Conservation (phyloP, 1,140 invertebrate species). For the Cardiocondyla obscurior region DNA sequence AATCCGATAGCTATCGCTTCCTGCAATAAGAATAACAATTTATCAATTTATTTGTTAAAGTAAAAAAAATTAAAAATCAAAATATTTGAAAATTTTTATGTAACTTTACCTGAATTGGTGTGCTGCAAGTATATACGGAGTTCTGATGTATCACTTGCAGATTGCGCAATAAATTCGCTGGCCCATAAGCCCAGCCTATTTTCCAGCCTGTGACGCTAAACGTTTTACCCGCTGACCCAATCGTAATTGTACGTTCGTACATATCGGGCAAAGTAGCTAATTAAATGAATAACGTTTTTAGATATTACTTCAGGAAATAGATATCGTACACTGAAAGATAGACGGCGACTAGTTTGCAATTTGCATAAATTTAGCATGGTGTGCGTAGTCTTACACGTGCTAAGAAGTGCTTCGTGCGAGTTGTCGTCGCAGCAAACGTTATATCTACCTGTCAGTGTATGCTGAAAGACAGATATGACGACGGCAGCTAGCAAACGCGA, state of each 20-base stretch:
- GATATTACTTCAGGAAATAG: constrained; percentile 12
- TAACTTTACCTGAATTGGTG: constrained; percentile 88
- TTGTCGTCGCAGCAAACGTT: no score
- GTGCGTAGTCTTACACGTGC: no score
- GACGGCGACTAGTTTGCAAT: no score
- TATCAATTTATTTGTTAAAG: not conserved
- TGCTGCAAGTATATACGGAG: constrained; percentile 95
- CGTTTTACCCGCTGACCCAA: constrained; percentile 98
- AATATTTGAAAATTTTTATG: not conserved
- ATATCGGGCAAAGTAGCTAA: constrained; percentile 96
- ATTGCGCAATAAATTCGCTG: constrained; percentile 90
- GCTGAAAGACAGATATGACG: no score
- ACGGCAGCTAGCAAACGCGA: no score
- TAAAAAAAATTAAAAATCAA: not conserved
- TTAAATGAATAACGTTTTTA: constrained; percentile 54
- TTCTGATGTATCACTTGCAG: constrained; percentile 97
- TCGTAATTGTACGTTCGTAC: constrained; percentile 99
- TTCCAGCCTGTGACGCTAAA: constrained; percentile 99
- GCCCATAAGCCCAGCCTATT: constrained; percentile 98
- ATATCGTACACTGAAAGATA: not conserved
- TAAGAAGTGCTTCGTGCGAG: no score
- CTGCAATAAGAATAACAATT: constrained; percentile 79
- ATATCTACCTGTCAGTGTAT: no score
- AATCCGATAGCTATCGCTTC: constrained; percentile 96
- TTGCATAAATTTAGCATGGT: no score